These are phyloP conservation scores for Pseudorhiza aurosa DNA, from an alignment of 30 jellyfish, hydroid and myxozoan species.

Conservation along the genomic window DNA sequence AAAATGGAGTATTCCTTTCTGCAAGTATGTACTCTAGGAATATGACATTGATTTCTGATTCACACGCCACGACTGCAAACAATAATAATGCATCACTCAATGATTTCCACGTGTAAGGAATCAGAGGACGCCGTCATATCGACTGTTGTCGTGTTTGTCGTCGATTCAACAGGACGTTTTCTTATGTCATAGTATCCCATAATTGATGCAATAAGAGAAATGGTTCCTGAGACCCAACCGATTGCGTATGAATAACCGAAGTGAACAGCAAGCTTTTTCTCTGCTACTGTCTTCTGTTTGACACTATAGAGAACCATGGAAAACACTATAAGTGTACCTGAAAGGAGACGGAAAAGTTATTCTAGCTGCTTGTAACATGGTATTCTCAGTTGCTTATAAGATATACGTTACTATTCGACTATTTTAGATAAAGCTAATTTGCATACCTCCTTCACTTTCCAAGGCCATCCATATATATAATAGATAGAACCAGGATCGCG, in stretches of 20 bases:
- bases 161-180: neutral
- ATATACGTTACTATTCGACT: no score
- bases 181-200: slow-evolving; percentile 2
- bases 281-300: slow-evolving; percentile 13
- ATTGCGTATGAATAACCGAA: slow-evolving; percentile 38
- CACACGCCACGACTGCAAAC: neutral
- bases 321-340: slow-evolving; percentile 34
- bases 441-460: no score
- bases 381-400: no score
- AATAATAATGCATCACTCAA: neutral
- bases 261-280: neutral
- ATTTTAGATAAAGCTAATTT: no score
- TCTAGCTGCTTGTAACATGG: neutral
- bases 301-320: slow-evolving; percentile 33
- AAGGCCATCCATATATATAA: no score
- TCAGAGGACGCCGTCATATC: neutral
- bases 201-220: slow-evolving; percentile 20
- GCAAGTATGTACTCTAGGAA: neutral
- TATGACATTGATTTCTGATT: neutral
- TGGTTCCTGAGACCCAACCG: slow-evolving; percentile 45
- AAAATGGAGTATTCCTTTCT: no score
- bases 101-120: neutral
- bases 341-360: neutral
- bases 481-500: no score
- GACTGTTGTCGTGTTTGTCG: neutral